Percentiles rank a stretch among this genome's conserved stretches.
phyloP scores from a whole-genome alignment of 2,113 vertebrate species.

The Austrofundulus limnaeus region DNA sequence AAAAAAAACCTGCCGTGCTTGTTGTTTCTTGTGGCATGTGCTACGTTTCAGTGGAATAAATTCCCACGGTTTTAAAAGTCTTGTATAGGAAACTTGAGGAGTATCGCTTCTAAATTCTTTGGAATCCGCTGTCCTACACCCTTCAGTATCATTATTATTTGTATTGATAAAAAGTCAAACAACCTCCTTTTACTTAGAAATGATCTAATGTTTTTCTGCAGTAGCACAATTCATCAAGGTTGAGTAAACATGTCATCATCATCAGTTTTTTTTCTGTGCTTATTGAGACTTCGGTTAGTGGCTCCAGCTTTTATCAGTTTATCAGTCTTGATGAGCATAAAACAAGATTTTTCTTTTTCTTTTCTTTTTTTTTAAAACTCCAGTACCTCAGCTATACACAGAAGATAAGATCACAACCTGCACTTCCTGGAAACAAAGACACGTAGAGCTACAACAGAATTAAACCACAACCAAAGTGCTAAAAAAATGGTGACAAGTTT shows the following conservation, averaged over 20 bases:
- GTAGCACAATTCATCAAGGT: background rate
- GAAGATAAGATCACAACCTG: conserved; percentile 54
- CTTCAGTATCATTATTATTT: background rate
- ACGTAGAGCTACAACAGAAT: background rate
- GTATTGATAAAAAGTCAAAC: background rate
- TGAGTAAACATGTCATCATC: conserved; percentile 8
- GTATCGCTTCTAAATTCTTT: conserved; percentile 2
- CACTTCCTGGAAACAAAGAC: conserved; percentile 47
- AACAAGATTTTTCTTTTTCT: conserved; percentile 45
- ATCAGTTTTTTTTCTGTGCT: background rate
- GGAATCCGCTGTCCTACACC: conserved; percentile 9
- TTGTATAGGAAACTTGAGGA: conserved; percentile 1
- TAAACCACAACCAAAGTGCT: background rate
- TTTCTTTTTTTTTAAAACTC: too few species aligned
- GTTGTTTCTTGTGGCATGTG: background rate
- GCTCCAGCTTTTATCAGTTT: conserved; percentile 23
- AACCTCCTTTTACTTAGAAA: conserved; percentile 10
- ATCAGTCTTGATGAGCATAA: conserved; percentile 55
- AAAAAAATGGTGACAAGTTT: too few species aligned
- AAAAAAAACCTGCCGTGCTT: background rate
- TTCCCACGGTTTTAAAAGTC: background rate
- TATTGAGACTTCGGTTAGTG: background rate
- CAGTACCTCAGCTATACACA: conserved; percentile 20
- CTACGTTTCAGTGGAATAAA: conserved; percentile 22
- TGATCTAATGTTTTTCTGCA: conserved; percentile 3